phyloP scores from a whole-genome alignment of 1,140 invertebrate species.

The Drosophila mauritiana region DNA sequence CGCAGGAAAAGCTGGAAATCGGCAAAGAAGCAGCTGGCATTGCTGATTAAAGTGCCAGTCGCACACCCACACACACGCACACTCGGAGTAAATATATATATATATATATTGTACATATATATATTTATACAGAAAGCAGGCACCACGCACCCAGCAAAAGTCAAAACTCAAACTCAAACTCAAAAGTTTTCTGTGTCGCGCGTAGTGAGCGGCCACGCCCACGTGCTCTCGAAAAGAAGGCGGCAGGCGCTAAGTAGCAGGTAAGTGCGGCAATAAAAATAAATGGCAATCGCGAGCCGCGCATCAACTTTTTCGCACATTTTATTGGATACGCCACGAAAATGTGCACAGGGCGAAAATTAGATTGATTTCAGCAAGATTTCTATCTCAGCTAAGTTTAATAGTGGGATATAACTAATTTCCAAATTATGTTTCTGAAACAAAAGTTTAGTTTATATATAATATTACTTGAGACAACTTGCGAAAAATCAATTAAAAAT shows the following conservation, averaged over 20 bases:
- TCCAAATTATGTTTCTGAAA: too few relatives aligned
- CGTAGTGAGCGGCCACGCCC: conserved; percentile 9
- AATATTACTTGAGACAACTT: too few relatives aligned
- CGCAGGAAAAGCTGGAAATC: conserved; percentile 6
- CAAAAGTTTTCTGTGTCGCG: conserved; percentile 32
- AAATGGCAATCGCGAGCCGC: conserved; percentile 64
- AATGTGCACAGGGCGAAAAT: conserved; percentile 3
- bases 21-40: conserved; percentile 45
- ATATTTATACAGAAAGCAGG: neutral
- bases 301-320: conserved; percentile 58
- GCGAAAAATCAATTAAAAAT: too few relatives aligned
- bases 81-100: neutral
- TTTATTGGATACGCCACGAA: conserved; percentile 46
- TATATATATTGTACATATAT: neutral
- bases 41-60: conserved; percentile 62
- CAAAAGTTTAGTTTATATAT: too few relatives aligned
- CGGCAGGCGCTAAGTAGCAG: conserved; percentile 62
- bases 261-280: conserved; percentile 73
- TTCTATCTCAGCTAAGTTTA: neutral
- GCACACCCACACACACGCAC: conserved; percentile 8
- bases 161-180: conserved; percentile 53
- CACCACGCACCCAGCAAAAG: conserved; percentile 29
- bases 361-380: neutral
- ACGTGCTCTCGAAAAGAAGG: conserved; percentile 14
- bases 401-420: too few relatives aligned